phyloP scores from a whole-genome alignment of 2,888 invertebrate genomes.

The Platynereis dumerilii region DNA sequence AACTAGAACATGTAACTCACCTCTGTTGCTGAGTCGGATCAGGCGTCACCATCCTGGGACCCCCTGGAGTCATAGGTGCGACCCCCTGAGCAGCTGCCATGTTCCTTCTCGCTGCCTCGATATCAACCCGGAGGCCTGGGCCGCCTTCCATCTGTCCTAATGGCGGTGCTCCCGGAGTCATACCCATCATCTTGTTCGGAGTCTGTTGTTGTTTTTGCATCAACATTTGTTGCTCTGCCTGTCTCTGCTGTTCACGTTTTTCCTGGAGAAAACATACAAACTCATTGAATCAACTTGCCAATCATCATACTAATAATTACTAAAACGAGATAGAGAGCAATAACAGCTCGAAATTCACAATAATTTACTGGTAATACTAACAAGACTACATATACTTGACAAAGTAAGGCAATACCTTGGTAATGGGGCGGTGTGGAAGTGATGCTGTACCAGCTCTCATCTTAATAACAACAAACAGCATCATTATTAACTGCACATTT shows the following conservation, averaged over 20 bases:
- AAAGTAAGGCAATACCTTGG: too few species aligned
- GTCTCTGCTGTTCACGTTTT: conserved; percentile 79
- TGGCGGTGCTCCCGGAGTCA: not conserved
- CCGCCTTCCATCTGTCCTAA: not conserved
- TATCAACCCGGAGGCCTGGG: conserved; percentile 6
- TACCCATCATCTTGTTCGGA: not conserved
- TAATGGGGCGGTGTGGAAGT: too few species aligned
- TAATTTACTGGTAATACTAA: too few species aligned
- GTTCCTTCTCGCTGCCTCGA: conserved; percentile 25
- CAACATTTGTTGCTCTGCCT: conserved; percentile 54
- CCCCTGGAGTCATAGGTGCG: not conserved
- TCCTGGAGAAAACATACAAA: conserved; percentile 68
- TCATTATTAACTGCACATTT: too few species aligned
- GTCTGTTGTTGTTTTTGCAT: conserved; percentile 39
- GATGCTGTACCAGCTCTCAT: too few species aligned
- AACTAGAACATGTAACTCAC: too few species aligned
- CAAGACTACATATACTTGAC: too few species aligned
- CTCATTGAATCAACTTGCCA: too few species aligned
- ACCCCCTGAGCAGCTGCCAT: conserved; percentile 28
- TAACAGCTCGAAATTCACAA: too few species aligned
- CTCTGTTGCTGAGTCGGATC: not conserved
- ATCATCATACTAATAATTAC: too few species aligned
- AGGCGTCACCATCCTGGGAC: not conserved
- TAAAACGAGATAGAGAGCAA: too few species aligned
- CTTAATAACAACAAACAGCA: too few species aligned